Evolutionary conservation across 2,113 vertebrate genomes (phyloP).

Genomic region (Plecotus auritus): DNA sequence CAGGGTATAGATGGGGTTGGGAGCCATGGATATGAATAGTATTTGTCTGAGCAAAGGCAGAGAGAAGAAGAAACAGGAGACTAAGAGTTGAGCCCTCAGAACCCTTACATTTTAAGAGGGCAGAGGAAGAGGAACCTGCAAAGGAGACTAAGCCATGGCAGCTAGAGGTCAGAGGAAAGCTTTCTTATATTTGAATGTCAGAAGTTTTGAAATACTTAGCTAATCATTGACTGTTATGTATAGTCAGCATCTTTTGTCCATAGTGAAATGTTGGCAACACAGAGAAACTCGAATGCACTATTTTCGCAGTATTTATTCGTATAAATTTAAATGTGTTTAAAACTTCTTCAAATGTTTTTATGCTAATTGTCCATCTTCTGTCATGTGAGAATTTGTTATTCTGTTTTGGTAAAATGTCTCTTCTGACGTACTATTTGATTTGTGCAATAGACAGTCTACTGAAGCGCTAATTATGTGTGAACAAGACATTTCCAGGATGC

Average conservation of each 20-base stretch:
- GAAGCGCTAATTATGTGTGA: slow-evolving; percentile 80
- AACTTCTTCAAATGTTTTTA: not conserved
- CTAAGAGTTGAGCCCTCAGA: not conserved
- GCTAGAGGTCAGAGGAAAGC: not conserved
- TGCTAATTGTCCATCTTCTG: slow-evolving; percentile 44
- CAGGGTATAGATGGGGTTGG: not conserved
- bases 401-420: slow-evolving; percentile 62
- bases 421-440: slow-evolving; percentile 58
- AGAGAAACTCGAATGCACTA: not conserved
- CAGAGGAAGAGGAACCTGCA: not conserved
- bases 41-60: not conserved
- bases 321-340: slow-evolving; percentile 7
- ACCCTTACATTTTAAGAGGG: not conserved
- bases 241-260: not conserved
- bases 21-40: not conserved
- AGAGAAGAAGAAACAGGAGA: not conserved
- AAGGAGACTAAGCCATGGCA: not conserved
- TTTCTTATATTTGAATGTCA: not conserved
- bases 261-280: not conserved
- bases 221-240: not conserved
- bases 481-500: slow-evolving; percentile 79
- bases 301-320: not conserved
- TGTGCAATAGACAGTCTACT: slow-evolving; percentile 77
- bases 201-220: not conserved
- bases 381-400: slow-evolving; percentile 49